These are phyloP conservation scores for Halesus radiatus DNA, from an alignment of 1,140 invertebrate species.

Conservation along the genomic window DNA sequence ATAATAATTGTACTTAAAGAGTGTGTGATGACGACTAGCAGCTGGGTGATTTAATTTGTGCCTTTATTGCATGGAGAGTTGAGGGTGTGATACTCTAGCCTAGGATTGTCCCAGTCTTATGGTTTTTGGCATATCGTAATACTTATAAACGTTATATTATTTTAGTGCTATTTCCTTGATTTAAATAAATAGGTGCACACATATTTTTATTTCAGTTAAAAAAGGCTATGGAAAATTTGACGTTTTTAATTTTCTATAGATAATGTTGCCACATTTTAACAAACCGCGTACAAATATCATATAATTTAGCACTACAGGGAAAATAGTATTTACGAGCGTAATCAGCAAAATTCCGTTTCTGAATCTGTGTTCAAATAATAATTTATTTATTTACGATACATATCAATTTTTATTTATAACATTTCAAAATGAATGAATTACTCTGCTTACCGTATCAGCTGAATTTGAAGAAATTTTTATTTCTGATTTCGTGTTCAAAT, in stretches of 20 bases:
- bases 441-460: too few relatives aligned
- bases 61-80: slow-evolving; percentile 32
- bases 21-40: not conserved
- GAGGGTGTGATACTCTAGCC: slow-evolving; percentile 30
- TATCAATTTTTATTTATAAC: not conserved
- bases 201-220: slow-evolving; percentile 12
- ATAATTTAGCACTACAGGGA: slow-evolving; percentile 37
- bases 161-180: slow-evolving; percentile 41
- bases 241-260: slow-evolving; percentile 1
- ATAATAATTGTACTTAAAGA: slow-evolving; percentile 16
- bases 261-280: slow-evolving; percentile 43
- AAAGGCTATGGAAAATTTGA: not conserved
- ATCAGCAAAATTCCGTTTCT: not conserved
- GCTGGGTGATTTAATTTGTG: slow-evolving; percentile 48
- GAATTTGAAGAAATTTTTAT: not conserved
- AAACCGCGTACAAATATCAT: slow-evolving; percentile 45
- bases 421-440: too few relatives aligned
- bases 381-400: slow-evolving; percentile 23
- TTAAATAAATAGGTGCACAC: slow-evolving; percentile 34
- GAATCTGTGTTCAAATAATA: slow-evolving; percentile 4
- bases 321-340: slow-evolving; percentile 18
- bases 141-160: not conserved
- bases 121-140: slow-evolving; percentile 32
- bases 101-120: slow-evolving; percentile 7
- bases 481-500: slow-evolving; percentile 14